Percentiles rank a stretch among this genome's conserved stretches.
Conservation (phyloP, 1,140 invertebrate species). For the Caligus rogercresseyi region DNA sequence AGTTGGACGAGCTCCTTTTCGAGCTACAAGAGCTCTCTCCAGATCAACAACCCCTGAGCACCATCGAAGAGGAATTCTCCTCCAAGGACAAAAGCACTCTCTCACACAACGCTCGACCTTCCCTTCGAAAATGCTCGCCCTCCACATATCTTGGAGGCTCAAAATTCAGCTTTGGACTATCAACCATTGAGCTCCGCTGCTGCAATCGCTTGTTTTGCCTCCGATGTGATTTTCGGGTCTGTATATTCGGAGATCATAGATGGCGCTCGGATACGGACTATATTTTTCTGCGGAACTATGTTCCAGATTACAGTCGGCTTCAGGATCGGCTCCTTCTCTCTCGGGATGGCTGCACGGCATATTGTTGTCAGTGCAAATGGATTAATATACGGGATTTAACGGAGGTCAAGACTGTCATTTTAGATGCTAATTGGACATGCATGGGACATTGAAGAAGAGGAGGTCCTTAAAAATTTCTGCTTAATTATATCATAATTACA, state of each 20-base stretch:
- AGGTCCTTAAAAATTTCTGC: no score
- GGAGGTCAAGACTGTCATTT: not conserved
- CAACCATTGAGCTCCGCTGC: not conserved
- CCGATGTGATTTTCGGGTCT: not conserved
- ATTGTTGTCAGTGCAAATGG: not conserved
- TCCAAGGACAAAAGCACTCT: not conserved
- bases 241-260: not conserved
- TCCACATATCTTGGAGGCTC: not conserved
- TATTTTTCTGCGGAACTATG: not conserved
- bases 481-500: no score
- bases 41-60: no score
- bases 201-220: not conserved
- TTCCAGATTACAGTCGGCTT: not conserved
- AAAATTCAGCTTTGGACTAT: not conserved
- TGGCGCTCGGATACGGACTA: not conserved
- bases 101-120: not conserved
- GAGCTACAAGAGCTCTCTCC: no score
- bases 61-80: no score
- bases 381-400: not conserved
- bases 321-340: not conserved
- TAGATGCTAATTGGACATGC: not conserved
- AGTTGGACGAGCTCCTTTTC: no score
- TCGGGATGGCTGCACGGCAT: not conserved
- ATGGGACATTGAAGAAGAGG: not conserved
- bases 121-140: not conserved